Evolutionary conservation across 2,797 vertebrate genomes (phyloP).

Genomic region (Erpetoichthys calabaricus): DNA sequence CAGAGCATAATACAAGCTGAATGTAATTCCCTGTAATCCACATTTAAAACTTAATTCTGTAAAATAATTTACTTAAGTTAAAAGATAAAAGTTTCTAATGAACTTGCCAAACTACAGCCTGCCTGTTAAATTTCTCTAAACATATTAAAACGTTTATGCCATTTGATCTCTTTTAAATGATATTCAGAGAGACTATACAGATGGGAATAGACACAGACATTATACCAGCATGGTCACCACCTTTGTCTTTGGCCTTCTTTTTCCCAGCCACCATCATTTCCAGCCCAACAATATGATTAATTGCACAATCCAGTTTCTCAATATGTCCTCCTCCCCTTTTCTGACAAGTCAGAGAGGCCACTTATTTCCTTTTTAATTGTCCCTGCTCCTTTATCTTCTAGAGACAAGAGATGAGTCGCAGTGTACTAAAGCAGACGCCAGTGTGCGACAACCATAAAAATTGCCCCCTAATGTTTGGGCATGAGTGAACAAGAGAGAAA

Average conservation of each 20-base stretch:
- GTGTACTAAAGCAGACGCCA: background rate
- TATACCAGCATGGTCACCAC: background rate
- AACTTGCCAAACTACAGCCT: background rate
- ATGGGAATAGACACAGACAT: background rate
- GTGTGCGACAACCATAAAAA: conserved; percentile 11
- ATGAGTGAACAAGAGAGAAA: background rate
- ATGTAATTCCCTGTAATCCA: too few relatives aligned
- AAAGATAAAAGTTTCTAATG: background rate
- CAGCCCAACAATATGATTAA: conserved; percentile 15
- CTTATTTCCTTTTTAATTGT: conserved; percentile 8
- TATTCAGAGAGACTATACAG: conserved; percentile 6
- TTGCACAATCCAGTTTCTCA: conserved; percentile 10
- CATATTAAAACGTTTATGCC: background rate
- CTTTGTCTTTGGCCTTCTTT: background rate
- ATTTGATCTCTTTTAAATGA: background rate
- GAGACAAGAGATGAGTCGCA: background rate
- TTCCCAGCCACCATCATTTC: conserved; percentile 8
- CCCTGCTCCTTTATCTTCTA: conserved; percentile 3
- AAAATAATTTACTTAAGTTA: too few relatives aligned
- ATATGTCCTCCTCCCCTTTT: background rate
- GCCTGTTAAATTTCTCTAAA: background rate
- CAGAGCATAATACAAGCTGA: too few relatives aligned
- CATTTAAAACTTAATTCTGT: too few relatives aligned
- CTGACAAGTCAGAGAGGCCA: conserved; percentile 4
- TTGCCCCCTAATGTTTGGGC: background rate